These are phyloP conservation scores for Acronicta alni DNA, from an alignment of 2,888 invertebrate genomes.

Conservation along the genomic window DNA sequence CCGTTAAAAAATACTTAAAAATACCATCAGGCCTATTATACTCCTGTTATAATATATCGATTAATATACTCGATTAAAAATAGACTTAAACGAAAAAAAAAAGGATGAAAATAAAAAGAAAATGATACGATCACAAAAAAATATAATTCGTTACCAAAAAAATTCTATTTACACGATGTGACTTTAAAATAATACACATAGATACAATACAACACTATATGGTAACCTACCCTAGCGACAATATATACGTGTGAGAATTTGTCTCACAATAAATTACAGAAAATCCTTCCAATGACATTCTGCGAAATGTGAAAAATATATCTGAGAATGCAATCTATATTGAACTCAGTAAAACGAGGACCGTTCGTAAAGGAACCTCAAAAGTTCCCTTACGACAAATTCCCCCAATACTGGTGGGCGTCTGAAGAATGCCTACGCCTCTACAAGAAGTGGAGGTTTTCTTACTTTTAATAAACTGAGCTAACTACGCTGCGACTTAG, in stretches of 20 bases:
- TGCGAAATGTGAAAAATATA: slow-evolving; percentile 40
- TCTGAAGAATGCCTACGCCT: too few relatives aligned
- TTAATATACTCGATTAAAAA: slow-evolving; percentile 35
- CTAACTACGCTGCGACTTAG: slow-evolving; percentile 29
- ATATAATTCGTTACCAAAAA: slow-evolving; percentile 85
- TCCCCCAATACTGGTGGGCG: too few relatives aligned
- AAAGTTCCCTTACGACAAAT: too few relatives aligned
- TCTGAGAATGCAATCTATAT: slow-evolving; percentile 10
- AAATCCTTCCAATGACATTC: slow-evolving; percentile 52
- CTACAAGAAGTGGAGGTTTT: too few relatives aligned
- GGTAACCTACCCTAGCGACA: slow-evolving; percentile 63
- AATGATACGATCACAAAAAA: slow-evolving; percentile 82
- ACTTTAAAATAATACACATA: slow-evolving; percentile 56
- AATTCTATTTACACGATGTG: slow-evolving; percentile 81
- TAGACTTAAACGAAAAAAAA: slow-evolving; percentile 27
- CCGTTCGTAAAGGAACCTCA: too few relatives aligned
- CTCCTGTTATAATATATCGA: slow-evolving; percentile 32
- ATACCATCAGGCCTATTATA: slow-evolving; percentile 28
- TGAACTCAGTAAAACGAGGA: not conserved
- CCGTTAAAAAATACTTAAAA: slow-evolving; percentile 37
- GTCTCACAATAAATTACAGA: slow-evolving; percentile 60
- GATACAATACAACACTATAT: slow-evolving; percentile 56
- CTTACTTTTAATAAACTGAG: too few relatives aligned
- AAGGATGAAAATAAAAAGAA: slow-evolving; percentile 60
- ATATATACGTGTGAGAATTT: slow-evolving; percentile 46